Conservation (phyloP, 2,113 vertebrate species). For the Scortum barcoo region DNA sequence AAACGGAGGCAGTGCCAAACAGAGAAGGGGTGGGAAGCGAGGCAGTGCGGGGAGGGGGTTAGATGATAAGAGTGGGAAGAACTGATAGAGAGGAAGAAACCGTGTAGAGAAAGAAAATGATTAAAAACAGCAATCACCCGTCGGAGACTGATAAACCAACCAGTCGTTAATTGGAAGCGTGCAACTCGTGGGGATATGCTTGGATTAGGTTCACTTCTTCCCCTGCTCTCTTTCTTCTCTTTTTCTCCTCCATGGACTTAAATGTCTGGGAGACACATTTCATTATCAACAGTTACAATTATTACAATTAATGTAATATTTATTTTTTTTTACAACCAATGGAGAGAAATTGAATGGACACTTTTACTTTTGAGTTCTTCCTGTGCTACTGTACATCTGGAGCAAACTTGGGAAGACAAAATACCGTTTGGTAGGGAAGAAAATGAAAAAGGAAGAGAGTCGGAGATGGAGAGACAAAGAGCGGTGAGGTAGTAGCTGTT, state of each 20-base stretch:
- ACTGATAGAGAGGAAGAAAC: slow-evolving; percentile 79
- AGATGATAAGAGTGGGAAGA: slow-evolving; percentile 80
- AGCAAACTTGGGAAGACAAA: slow-evolving; percentile 42
- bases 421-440: slow-evolving; percentile 31
- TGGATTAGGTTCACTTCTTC: slow-evolving; percentile 76
- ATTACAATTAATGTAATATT: slow-evolving; percentile 43
- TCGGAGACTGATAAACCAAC: slow-evolving; percentile 89
- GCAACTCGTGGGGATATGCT: slow-evolving; percentile 83
- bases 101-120: slow-evolving; percentile 86
- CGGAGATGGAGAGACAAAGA: slow-evolving; percentile 70
- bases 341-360: slow-evolving; percentile 22
- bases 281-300: slow-evolving; percentile 50
- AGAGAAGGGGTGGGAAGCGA: slow-evolving; percentile 65
- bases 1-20: slow-evolving; percentile 62
- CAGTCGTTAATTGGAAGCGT: slow-evolving; percentile 89
- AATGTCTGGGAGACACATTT: slow-evolving; percentile 49
- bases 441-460: slow-evolving; percentile 63
- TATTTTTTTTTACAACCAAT: slow-evolving; percentile 38
- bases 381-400: slow-evolving; percentile 46
- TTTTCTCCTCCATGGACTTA: slow-evolving; percentile 36
- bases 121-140: slow-evolving; percentile 93
- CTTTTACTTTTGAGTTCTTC: background rate
- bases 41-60: slow-evolving; percentile 68
- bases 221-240: slow-evolving; percentile 54
- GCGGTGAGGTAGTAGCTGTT: slow-evolving; percentile 56